Conservation (phyloP, 2,888 invertebrate species). For the Caenorhabditis uteleia region DNA sequence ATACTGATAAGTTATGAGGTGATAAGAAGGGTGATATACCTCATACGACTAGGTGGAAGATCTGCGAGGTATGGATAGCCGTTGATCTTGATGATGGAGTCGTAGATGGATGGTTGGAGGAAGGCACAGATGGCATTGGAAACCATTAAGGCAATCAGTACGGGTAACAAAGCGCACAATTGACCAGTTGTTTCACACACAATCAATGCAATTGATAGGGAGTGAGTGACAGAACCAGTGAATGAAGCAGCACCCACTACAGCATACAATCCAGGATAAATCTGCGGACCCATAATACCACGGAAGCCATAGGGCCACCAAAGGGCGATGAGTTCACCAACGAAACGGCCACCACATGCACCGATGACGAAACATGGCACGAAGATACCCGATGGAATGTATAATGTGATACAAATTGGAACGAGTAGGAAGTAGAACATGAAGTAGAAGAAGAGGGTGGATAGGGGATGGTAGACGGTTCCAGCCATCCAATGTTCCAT, state of each 20-base stretch:
- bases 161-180: constrained; percentile 92
- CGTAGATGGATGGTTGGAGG: constrained; percentile 95
- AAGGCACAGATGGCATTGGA: constrained; percentile 91
- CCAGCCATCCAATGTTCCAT: constrained; percentile 46
- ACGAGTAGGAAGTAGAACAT: constrained; percentile 53
- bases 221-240: constrained; percentile 94
- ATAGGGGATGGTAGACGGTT: constrained; percentile 26
- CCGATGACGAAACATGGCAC: constrained; percentile 87
- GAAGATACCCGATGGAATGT: constrained; percentile 79
- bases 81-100: constrained; percentile 95
- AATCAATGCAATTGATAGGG: constrained; percentile 95
- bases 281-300: constrained; percentile 80
- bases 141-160: constrained; percentile 87
- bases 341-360: constrained; percentile 62
- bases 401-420: constrained; percentile 54
- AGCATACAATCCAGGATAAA: constrained; percentile 91
- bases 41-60: constrained; percentile 58
- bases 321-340: constrained; percentile 79
- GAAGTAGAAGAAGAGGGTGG: constrained; percentile 43
- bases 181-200: constrained; percentile 98
- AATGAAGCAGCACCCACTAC: constrained; percentile 87
- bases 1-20: background rate
- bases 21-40: constrained; percentile 3
- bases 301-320: constrained; percentile 90
- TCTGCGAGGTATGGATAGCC: constrained; percentile 94